Conservation (phyloP, 2,888 invertebrate species). For the Blastobasis lacticolella region DNA sequence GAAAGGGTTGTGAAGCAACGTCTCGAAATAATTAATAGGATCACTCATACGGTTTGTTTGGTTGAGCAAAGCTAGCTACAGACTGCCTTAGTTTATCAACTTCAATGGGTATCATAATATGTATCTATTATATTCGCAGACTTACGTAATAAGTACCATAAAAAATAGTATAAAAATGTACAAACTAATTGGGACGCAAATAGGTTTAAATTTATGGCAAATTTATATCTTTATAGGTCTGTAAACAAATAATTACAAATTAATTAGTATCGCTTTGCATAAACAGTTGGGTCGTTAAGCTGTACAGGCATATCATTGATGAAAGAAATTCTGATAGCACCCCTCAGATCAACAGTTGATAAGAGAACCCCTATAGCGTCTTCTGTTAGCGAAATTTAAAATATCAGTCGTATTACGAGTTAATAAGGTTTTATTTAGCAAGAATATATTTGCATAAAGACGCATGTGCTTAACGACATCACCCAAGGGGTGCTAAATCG, state of each 20-base stretch:
- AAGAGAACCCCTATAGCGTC: conserved; percentile 5
- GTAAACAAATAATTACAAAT: conserved; percentile 17
- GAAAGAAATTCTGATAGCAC: conserved; percentile 45
- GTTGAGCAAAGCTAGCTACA: too few species aligned
- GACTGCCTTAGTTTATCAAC: too few species aligned
- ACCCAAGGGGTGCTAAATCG: conserved; percentile 61
- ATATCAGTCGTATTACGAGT: too few species aligned
- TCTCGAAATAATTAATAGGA: conserved; percentile 31
- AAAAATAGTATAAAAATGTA: too few species aligned
- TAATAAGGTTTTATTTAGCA: too few species aligned
- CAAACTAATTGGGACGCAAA: too few species aligned
- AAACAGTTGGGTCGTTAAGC: conserved; percentile 35
- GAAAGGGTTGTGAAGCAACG: conserved; percentile 52
- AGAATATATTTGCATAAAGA: neutral
- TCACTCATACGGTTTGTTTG: neutral
- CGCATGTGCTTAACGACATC: neutral
- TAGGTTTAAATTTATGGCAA: neutral
- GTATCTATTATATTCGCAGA: too few species aligned
- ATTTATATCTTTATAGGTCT: conserved; percentile 6
- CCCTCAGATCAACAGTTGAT: conserved; percentile 45
- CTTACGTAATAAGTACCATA: too few species aligned
- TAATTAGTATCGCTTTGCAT: conserved; percentile 23
- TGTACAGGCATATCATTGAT: conserved; percentile 35
- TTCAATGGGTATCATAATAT: too few species aligned
- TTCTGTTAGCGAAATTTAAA: too few species aligned